Evolutionary conservation across 2,888 invertebrate species (phyloP).

Genomic region (Cyrtodaria siliqua): DNA sequence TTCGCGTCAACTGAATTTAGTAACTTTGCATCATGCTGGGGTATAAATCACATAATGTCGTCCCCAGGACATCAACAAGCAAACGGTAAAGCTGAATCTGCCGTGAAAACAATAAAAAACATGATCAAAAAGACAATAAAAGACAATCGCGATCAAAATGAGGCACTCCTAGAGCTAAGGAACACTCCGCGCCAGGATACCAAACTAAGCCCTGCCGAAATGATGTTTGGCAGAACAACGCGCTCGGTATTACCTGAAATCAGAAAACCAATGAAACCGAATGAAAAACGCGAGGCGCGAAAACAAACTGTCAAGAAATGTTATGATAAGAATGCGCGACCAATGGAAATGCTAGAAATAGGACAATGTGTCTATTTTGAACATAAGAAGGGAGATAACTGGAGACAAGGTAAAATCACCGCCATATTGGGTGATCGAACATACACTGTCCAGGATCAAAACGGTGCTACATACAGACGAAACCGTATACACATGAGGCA

Average conservation of each 20-base stretch:
- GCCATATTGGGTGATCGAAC: constrained; percentile 11
- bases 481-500: constrained; percentile 35
- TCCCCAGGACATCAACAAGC: constrained; percentile 30
- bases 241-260: constrained; percentile 38
- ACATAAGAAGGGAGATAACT: too few species aligned
- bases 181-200: constrained; percentile 6
- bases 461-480: constrained; percentile 24
- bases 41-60: constrained; percentile 10
- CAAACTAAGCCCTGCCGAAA: background rate
- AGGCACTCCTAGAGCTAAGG: too few species aligned
- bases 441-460: constrained; percentile 1
- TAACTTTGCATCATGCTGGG: constrained; percentile 24
- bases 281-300: constrained; percentile 20
- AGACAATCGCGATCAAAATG: too few species aligned
- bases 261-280: background rate
- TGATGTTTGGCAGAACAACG: constrained; percentile 19
- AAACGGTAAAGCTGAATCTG: constrained; percentile 48
- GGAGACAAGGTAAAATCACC: constrained; percentile 13
- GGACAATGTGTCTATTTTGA: too few species aligned
- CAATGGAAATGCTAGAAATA: too few species aligned
- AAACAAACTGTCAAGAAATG: constrained; percentile 10
- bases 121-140: too few species aligned
- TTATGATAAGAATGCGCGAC: constrained; percentile 32
- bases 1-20: constrained; percentile 23
- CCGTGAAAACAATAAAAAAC: constrained; percentile 32